Evolutionary conservation across 2,797 vertebrate species (phyloP).

Genomic region (Lerista edwardsae): DNA sequence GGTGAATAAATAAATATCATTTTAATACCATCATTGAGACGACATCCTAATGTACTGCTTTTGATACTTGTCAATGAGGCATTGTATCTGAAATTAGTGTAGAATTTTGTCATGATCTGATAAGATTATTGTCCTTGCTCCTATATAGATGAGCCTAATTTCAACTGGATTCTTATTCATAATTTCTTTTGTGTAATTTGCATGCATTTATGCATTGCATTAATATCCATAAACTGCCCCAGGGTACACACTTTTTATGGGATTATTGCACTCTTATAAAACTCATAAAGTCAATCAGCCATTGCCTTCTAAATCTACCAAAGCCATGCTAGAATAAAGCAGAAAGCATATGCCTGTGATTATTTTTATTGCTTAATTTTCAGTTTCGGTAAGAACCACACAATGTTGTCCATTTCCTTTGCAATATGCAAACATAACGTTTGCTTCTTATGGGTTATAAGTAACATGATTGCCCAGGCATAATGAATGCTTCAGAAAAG

Average conservation of each 20-base stretch:
- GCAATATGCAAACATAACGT: constrained; percentile 9
- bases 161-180: background rate
- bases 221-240: constrained; percentile 5
- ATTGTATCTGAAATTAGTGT: background rate
- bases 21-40: background rate
- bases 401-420: constrained; percentile 5
- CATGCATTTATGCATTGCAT: background rate
- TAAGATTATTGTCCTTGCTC: background rate
- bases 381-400: constrained; percentile 23
- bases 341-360: background rate
- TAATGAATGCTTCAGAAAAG: background rate
- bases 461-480: background rate
- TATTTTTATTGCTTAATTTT: constrained; percentile 34
- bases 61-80: background rate
- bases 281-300: constrained; percentile 1
- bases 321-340: constrained; percentile 16
- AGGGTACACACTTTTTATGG: constrained; percentile 20
- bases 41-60: background rate
- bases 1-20: too few relatives aligned
- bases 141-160: background rate
- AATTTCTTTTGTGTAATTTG: constrained; percentile 30
- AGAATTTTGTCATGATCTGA: background rate
- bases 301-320: constrained; percentile 21
- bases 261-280: constrained; percentile 23
- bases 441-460: background rate